phyloP scores from a whole-genome alignment of 2,888 invertebrate species.

The Epinotia bilunana region DNA sequence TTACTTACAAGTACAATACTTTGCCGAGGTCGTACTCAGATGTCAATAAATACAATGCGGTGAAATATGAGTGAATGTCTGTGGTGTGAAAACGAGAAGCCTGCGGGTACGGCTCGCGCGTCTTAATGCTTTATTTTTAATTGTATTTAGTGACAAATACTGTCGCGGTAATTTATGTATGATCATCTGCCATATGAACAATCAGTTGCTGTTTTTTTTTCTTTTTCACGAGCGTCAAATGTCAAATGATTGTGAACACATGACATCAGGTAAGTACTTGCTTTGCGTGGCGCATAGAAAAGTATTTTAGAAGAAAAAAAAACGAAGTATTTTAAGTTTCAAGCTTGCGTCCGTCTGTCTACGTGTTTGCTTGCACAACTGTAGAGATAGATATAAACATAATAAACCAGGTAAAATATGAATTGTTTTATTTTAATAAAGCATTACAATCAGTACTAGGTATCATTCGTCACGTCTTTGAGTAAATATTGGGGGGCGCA shows the following conservation, averaged over 20 bases:
- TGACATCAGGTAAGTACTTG: no score
- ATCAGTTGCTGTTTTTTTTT: not conserved
- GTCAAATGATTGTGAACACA: not conserved
- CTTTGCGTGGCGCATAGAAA: no score
- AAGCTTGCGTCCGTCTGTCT: not conserved
- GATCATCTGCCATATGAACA: not conserved
- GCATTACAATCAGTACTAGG: not conserved
- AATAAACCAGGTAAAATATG: not conserved
- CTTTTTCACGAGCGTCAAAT: not conserved
- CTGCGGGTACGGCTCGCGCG: slow-evolving; percentile 48
- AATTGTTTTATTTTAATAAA: not conserved
- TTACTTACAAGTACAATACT: slow-evolving; percentile 25
- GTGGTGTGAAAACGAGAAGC: slow-evolving; percentile 56
- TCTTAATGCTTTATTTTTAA: slow-evolving; percentile 36
- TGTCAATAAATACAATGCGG: slow-evolving; percentile 52
- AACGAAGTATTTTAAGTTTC: not conserved
- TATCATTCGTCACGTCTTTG: not conserved
- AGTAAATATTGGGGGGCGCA: slow-evolving; percentile 31
- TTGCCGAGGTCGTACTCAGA: slow-evolving; percentile 44
- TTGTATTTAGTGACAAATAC: slow-evolving; percentile 30
- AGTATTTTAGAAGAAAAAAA: not conserved
- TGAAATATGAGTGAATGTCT: slow-evolving; percentile 54
- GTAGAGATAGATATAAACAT: not conserved
- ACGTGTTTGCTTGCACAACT: not conserved
- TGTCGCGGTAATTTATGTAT: not conserved